Base-by-base conservation (phyloP, 2,113 vertebrate genomes). In the Oreotrochilus melanogaster region DNA sequence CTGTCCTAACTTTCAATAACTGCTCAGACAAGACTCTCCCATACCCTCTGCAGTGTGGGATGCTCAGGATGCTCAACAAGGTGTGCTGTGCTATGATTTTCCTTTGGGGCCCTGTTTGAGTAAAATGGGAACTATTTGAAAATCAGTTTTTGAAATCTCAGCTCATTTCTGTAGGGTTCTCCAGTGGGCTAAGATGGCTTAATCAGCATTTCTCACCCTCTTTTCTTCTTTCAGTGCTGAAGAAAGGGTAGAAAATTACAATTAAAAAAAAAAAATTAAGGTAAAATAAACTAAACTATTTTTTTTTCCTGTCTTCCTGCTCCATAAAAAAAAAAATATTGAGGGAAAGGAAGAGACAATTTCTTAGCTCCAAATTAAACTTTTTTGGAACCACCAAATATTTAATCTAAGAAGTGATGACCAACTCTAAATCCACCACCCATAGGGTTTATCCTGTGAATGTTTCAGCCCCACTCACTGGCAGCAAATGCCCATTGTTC, bases 1-100 rank as follows among this genome's bases (percentile, higher is more conserved):
- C 45, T 66, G 2, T 37, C 21, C 24, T 61, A 57, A 25, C 7
- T 47, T 70, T 31, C 12, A 1, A 0, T 4, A 64, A 35, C 5
- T 39, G 22, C 6, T 45, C 14, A 88, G 54, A 7, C 10, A 78
- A 24, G 35, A 57, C 22, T 3, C 67, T 54, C 22, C 72, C 5
- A 0, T 17, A 16, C 25, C 14, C 18, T 37, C 10, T 4, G 0
- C 6, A 14, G 39, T 39, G 39, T 39, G 39, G 43, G 6, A 6
- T 43, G 30, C 8, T 75, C 1, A 0, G 23, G 31, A 6, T 45
- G 35, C n/a, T 27, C n/a, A 76, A 23, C 25, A 37, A 53, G 13
- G 6, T 14, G 10, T 30, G 1, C 2, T 12, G 11, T 50, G 42
- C 6, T 23, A 23, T 8, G 18, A 4, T 5, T 70, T 54, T 39